Conservation (phyloP, 2,888 invertebrate genomes). For the Vannuccia rotundouncinata region DNA sequence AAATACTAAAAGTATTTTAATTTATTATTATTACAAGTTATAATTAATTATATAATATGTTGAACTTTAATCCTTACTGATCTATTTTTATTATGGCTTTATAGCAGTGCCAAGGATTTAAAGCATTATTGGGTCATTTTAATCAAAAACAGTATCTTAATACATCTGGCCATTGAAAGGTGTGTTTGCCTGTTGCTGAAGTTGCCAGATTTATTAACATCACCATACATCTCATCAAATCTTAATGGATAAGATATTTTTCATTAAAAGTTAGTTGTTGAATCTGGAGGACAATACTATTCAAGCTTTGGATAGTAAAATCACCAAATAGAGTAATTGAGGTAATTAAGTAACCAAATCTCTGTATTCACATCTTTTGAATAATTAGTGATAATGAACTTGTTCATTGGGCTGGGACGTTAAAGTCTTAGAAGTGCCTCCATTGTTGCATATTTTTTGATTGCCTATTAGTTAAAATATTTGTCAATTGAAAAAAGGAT, state of each 20-base stretch:
- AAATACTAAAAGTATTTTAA: too few species aligned
- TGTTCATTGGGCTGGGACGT: background rate
- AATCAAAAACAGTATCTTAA: background rate
- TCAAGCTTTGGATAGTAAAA: slow-evolving; percentile 10
- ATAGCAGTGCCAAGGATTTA: slow-evolving; percentile 12
- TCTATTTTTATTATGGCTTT: background rate
- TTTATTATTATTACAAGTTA: too few species aligned
- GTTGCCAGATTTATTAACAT: slow-evolving; percentile 6
- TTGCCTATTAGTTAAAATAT: slow-evolving; percentile 11
- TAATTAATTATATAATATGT: too few species aligned
- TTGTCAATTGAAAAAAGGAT: background rate
- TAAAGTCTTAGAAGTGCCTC: background rate
- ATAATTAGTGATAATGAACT: background rate
- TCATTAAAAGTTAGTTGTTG: slow-evolving; percentile 2
- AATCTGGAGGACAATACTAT: background rate
- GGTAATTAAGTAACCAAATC: background rate
- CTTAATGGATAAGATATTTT: slow-evolving; percentile 9
- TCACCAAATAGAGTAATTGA: background rate
- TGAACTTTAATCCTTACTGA: background rate
- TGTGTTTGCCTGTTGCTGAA: slow-evolving; percentile 17
- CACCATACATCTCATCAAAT: background rate
- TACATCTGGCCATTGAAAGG: background rate
- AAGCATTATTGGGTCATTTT: slow-evolving; percentile 2
- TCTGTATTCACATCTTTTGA: slow-evolving; percentile 8
- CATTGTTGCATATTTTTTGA: background rate